These are phyloP conservation scores for Trichosurus vulpecula DNA, from an alignment of 2,797 vertebrate genomes.

Conservation along the genomic window DNA sequence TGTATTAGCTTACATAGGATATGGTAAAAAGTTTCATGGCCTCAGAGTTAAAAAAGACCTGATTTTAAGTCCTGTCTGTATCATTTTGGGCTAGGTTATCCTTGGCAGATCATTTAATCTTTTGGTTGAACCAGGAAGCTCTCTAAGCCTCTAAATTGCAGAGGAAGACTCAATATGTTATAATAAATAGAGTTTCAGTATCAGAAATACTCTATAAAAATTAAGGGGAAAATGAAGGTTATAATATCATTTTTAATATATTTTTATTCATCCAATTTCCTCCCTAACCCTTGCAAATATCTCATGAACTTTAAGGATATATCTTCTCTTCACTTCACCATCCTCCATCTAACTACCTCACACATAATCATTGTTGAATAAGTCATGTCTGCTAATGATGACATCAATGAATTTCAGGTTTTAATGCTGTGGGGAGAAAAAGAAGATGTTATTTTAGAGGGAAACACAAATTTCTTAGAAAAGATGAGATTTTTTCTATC, in stretches of 20 bases:
- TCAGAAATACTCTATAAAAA: background rate
- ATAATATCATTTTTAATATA: background rate
- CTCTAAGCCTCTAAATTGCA: background rate
- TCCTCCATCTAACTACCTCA: background rate
- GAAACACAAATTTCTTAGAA: background rate
- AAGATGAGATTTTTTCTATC: background rate
- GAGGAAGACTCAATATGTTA: background rate
- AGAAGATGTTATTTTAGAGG: background rate
- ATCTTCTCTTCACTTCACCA: background rate
- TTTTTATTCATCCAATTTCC: background rate
- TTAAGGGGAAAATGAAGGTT: background rate
- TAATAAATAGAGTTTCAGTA: background rate
- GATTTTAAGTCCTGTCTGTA: background rate
- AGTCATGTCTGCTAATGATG: background rate
- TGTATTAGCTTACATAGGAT: background rate
- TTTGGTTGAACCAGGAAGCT: background rate
- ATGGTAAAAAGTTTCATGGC: background rate
- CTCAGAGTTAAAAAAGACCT: background rate
- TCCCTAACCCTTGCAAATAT: background rate
- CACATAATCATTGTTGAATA: background rate
- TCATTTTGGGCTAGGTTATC: background rate
- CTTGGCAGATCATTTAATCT: background rate
- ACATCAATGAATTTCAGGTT: background rate
- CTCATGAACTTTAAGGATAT: background rate
- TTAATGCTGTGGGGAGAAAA: background rate